Conservation (phyloP, 2,797 vertebrate genomes). For the Morelia viridis region DNA sequence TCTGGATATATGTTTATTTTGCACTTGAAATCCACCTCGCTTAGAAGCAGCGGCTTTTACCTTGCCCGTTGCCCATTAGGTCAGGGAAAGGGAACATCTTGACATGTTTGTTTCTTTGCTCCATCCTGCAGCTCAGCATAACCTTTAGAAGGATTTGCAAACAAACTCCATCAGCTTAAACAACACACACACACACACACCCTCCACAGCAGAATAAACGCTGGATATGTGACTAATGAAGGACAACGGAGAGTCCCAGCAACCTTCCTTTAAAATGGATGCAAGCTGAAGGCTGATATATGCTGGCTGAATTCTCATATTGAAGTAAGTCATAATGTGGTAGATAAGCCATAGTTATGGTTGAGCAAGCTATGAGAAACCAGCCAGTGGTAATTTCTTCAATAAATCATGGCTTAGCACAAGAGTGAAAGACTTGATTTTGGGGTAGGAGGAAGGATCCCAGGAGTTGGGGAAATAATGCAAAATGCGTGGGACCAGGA, state of each 20-base stretch:
- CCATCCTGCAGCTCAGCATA: not conserved
- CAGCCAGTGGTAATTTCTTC: no score
- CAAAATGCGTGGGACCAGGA: not conserved
- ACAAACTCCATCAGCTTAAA: not conserved
- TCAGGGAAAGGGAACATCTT: not conserved
- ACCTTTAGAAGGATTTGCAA: not conserved
- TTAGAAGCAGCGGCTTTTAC: conserved; percentile 12
- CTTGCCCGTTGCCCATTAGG: not conserved
- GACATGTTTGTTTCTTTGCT: conserved; percentile 12
- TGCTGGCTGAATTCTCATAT: not conserved
- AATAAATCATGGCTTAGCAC: not conserved
- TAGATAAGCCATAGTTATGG: not conserved
- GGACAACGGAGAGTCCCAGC: not conserved
- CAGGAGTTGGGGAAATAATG: not conserved
- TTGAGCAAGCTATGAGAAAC: not conserved
- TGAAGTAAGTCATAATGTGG: not conserved
- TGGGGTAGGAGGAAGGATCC: not conserved
- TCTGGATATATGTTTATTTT: not conserved
- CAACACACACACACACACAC: not conserved
- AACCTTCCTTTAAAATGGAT: not conserved
- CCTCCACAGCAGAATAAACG: not conserved
- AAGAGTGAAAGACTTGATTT: not conserved
- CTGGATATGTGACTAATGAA: not conserved
- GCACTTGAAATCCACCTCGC: not conserved
- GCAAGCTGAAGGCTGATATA: not conserved